Conservation (phyloP, 2,113 vertebrate species). For the Myrmecophaga tridactyla region DNA sequence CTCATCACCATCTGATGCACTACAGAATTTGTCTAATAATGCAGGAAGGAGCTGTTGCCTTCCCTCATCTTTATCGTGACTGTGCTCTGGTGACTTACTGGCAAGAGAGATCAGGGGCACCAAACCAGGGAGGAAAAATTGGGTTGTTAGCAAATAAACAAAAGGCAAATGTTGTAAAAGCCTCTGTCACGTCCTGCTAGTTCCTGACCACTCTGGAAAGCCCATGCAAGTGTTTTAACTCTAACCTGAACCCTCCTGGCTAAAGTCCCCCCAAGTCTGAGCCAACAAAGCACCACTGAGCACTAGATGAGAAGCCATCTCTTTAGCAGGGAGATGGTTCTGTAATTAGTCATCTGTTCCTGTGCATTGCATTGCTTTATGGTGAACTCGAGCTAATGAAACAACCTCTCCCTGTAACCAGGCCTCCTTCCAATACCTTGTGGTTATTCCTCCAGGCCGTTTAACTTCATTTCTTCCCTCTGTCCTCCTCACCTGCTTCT, state of each 20-base stretch:
- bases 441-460: not conserved
- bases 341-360: not conserved
- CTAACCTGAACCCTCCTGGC: not conserved
- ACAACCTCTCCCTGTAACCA: not conserved
- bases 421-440: not conserved
- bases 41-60: not conserved
- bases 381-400: not conserved
- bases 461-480: not conserved
- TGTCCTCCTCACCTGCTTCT: not conserved
- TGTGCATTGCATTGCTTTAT: not conserved
- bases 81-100: constrained; percentile 53
- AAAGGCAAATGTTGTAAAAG: constrained; percentile 46
- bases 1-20: not conserved
- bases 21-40: not conserved
- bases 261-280: not conserved
- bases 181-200: constrained; percentile 36
- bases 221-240: not conserved
- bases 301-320: not conserved
- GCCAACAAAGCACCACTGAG: not conserved
- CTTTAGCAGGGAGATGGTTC: not conserved
- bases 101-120: not conserved
- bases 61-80: not conserved
- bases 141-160: constrained; percentile 51
- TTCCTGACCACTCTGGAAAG: not conserved
- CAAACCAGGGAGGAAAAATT: constrained; percentile 54